Conservation (phyloP, 2,888 invertebrate species). For the Acanthosoma haemorrhoidale region DNA sequence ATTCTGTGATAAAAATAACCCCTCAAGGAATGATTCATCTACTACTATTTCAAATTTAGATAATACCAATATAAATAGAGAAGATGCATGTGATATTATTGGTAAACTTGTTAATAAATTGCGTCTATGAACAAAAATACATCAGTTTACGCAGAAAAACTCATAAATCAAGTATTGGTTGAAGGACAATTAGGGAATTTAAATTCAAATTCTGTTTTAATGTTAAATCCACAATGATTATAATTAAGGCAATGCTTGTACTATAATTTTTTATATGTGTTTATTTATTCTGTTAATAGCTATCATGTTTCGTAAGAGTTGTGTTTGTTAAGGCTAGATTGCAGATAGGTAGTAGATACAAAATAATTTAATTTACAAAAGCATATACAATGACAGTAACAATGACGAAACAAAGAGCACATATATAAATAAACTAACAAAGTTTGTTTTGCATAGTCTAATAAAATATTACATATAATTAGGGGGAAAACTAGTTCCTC, state of each 20-base stretch:
- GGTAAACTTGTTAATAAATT: conserved; percentile 15
- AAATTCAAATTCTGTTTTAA: neutral
- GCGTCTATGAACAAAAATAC: neutral
- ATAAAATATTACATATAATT: no score
- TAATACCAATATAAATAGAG: neutral
- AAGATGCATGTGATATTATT: neutral
- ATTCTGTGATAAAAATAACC: neutral
- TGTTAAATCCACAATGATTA: neutral
- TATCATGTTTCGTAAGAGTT: no score
- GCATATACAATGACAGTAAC: no score
- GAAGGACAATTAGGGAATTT: conserved; percentile 17
- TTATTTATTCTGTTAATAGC: neutral
- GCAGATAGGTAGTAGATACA: no score
- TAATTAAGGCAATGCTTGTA: no score
- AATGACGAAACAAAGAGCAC: no score
- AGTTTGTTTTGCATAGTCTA: no score
- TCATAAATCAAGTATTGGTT: neutral
- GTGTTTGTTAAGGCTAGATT: no score
- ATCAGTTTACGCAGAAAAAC: conserved; percentile 1
- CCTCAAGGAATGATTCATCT: neutral
- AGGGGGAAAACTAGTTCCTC: no score
- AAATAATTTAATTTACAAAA: no score
- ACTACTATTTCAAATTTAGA: neutral
- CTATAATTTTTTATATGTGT: neutral
- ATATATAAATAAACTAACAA: no score